Evolutionary conservation across 1,140 invertebrate species (phyloP), one percentile per base, ranked within the genome.

Genomic region (Brachionus sp.): DNA sequence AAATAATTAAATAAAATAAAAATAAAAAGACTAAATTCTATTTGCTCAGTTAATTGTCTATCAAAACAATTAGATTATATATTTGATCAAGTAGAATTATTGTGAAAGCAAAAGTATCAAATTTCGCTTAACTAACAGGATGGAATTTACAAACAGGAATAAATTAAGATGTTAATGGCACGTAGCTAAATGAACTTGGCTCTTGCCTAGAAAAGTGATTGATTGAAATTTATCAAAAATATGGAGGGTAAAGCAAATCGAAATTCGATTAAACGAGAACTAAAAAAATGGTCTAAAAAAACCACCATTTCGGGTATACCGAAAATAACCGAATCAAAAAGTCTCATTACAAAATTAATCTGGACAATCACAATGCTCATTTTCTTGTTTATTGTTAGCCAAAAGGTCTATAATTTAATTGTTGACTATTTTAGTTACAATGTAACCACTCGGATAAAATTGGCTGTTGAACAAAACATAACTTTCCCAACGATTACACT

Each of bases 241-340:
- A 75, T 75, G 70, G 39, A 75, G 16, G 6, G 10, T 1, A 42
- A 75, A 75, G 23, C 19, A 1, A 44, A 12, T 25, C n/a, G 70
- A 44, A 75, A 29, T 7, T 75, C 70, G 13, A 75, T 75, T 10
- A 75, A 29, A 5, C 19, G 23, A 46, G 70, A 75, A 25, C 10
- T 75, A 1, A 75, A 44, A 23, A 75, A 75, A 46, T 75, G 70
- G 70, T 75, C 70, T 2, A 75, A 75, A 29, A 75, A 75, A 44
- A 75, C 70, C 1, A 75, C 70, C 23, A 75, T 75, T 19, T 25
- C 70, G 44, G 70, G 70, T 16, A 75, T 75, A 23, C 70, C 70
- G 9, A 75, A 75, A 29, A 75, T 75, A 75, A 75, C 70, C 9
- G 70, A 50, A 37, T 75, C 70, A 5, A 75, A 75, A 37, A 42